phyloP scores from a whole-genome alignment of 2,113 vertebrate species.

The Emydura subglobosa region DNA sequence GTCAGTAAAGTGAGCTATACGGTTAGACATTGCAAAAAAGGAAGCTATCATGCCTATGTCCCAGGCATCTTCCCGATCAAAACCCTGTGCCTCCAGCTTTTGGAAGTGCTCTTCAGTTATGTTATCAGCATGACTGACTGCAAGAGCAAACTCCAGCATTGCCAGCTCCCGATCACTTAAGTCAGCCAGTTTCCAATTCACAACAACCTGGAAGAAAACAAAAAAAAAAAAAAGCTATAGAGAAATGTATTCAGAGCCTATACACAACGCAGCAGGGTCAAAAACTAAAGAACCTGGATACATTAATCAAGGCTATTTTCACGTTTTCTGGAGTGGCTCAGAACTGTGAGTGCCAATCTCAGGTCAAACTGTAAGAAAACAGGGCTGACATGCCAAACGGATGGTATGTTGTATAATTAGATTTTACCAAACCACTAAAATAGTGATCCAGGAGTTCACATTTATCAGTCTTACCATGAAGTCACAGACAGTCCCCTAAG shows the following conservation, averaged over 20 bases:
- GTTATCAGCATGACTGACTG: conserved; percentile 81
- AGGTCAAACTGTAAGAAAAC: neutral
- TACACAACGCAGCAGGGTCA: neutral
- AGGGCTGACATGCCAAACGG: neutral
- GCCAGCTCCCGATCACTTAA: conserved; percentile 78
- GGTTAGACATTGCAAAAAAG: conserved; percentile 88
- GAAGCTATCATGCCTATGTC: conserved; percentile 86
- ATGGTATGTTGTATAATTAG: neutral
- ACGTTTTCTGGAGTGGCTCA: neutral
- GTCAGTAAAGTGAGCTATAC: conserved; percentile 82
- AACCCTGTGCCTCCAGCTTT: conserved; percentile 82
- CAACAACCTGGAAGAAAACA: conserved; percentile 75
- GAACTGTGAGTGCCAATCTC: neutral
- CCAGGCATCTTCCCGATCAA: conserved; percentile 88
- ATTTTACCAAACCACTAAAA: neutral
- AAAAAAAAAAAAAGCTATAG: neutral
- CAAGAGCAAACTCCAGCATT: conserved; percentile 88
- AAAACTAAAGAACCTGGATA: neutral
- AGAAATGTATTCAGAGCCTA: neutral
- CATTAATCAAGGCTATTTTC: neutral
- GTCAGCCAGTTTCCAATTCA: conserved; percentile 85
- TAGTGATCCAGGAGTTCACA: neutral
- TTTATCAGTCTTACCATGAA: neutral
- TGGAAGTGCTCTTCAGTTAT: conserved; percentile 85
- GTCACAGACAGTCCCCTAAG: neutral